These are phyloP conservation scores for Mesoligia furuncula DNA, from an alignment of 2,888 invertebrate species.

Conservation along the genomic window DNA sequence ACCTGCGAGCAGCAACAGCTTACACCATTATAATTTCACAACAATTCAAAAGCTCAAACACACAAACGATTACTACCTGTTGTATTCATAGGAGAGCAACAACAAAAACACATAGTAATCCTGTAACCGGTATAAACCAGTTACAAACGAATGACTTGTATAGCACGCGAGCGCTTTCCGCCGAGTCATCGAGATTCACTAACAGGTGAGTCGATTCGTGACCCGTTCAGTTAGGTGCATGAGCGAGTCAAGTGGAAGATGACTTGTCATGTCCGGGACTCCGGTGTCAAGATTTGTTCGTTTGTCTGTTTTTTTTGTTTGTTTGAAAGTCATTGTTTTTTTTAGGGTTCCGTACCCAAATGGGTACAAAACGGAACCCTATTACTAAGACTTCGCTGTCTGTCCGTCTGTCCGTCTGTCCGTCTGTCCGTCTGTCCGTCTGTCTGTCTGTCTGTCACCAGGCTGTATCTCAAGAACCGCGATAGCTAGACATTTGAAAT, in stretches of 20 bases:
- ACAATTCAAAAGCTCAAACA: slow-evolving; percentile 12
- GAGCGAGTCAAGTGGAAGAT: slow-evolving; percentile 64
- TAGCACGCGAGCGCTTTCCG: slow-evolving; percentile 73
- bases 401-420: no score
- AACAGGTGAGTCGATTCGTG: slow-evolving; percentile 74
- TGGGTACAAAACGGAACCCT: no score
- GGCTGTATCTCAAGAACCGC: no score
- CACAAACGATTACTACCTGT: slow-evolving; percentile 38
- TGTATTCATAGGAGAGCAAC: slow-evolving; percentile 34
- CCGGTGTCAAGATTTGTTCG: slow-evolving; percentile 31
- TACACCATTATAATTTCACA: not conserved
- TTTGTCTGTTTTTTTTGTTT: not conserved
- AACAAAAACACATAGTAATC: slow-evolving; percentile 54
- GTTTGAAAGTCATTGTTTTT: not conserved
- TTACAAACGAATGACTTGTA: slow-evolving; percentile 72
- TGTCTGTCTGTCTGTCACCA: no score
- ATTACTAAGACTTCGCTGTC: no score
- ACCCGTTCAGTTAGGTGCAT: slow-evolving; percentile 65
- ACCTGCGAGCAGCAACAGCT: no score
- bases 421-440: no score
- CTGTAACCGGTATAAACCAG: slow-evolving; percentile 63
- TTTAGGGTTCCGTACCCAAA: no score
- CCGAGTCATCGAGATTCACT: slow-evolving; percentile 74
- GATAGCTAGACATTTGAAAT: no score
- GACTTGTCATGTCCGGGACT: slow-evolving; percentile 49